phyloP scores from a whole-genome alignment of 2,888 invertebrate species.

The Bimastos eiseni region DNA sequence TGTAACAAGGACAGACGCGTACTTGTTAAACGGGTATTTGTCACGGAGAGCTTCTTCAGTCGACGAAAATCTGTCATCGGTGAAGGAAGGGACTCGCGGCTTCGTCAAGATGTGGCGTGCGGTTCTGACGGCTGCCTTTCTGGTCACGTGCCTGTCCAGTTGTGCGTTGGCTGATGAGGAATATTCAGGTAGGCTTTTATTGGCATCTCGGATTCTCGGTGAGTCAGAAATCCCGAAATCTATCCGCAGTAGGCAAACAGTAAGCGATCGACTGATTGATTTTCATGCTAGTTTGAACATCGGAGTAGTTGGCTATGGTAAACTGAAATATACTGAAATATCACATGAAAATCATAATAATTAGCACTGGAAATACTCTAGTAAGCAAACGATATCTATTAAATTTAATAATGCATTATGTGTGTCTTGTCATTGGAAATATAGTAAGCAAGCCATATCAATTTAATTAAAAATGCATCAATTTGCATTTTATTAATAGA shows the following conservation, averaged over 20 bases:
- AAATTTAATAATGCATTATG: no score
- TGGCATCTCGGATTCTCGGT: neutral
- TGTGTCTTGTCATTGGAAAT: no score
- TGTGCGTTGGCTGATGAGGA: neutral
- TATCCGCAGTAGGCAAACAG: neutral
- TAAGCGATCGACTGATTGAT: no score
- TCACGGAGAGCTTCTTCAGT: neutral
- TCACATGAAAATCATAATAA: no score
- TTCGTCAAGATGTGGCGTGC: neutral
- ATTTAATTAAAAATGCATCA: neutral
- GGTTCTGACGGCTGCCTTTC: neutral
- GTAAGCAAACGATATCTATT: no score
- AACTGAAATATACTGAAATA: no score
- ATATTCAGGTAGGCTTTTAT: neutral
- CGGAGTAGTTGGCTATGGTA: no score
- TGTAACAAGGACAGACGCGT: neutral
- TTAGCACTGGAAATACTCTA: no score
- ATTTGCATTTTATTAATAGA: no score
- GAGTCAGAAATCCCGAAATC: neutral
- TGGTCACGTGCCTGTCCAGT: neutral
- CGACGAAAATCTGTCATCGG: neutral
- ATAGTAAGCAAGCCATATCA: no score
- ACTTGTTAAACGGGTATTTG: neutral
- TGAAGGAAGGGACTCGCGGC: neutral
- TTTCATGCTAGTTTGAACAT: neutral